Percentiles rank a stretch among this genome's conserved stretches.
These are phyloP conservation scores for Dinothrombium tinctorium DNA, from an alignment of 1,140 invertebrate species.

Conservation along the genomic window DNA sequence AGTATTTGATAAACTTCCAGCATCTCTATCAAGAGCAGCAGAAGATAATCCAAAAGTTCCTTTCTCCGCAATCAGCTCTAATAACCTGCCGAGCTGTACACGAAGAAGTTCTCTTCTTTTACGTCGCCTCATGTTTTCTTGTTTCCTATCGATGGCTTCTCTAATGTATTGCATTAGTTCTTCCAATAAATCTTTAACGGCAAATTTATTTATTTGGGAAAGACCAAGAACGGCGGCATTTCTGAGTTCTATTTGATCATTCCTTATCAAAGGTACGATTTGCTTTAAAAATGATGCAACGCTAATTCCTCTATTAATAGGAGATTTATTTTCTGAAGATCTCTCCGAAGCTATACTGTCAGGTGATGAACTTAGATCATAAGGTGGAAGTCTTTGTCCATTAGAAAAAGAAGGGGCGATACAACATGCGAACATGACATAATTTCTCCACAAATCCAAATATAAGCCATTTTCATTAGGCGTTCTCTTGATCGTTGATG, in stretches of 20 bases:
- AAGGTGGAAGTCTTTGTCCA: constrained; percentile 47
- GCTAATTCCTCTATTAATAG: constrained; percentile 27
- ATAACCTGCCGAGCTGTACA: constrained; percentile 62
- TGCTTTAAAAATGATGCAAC: constrained; percentile 71
- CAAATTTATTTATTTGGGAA: constrained; percentile 43
- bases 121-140: constrained; percentile 77
- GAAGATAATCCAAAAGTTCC: constrained; percentile 69
- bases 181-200: constrained; percentile 71
- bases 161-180: constrained; percentile 70
- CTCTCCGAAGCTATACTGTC: constrained; percentile 56
- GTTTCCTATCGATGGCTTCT: constrained; percentile 89
- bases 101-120: constrained; percentile 72
- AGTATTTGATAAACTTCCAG: constrained; percentile 51
- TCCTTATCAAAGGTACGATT: constrained; percentile 55
- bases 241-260: constrained; percentile 71
- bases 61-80: constrained; percentile 74
- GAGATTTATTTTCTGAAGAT: constrained; percentile 27
- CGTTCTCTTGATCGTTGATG: constrained; percentile 41
- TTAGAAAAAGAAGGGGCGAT: constrained; percentile 65
- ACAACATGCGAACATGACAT: constrained; percentile 75
- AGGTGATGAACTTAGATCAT: constrained; percentile 53
- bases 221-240: constrained; percentile 78
- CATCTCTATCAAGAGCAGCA: constrained; percentile 54
- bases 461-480: constrained; percentile 73
- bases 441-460: constrained; percentile 84